Percentiles rank a stretch among this genome's conserved stretches.
Evolutionary conservation across 1,140 invertebrate species (phyloP).

Genomic region (Nixonia krombeini): DNA sequence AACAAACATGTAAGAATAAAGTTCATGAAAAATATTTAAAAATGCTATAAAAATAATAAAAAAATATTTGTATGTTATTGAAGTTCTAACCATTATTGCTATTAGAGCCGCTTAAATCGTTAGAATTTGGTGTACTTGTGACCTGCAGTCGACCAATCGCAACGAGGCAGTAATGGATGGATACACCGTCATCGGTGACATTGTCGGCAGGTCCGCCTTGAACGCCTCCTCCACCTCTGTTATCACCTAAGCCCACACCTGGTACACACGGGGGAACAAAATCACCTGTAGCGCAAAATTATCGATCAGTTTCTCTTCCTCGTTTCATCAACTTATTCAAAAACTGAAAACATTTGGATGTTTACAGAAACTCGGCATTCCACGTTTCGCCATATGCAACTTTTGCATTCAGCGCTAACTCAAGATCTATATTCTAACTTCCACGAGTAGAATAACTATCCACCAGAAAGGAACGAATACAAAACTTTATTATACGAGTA

Average conservation of each 20-base stretch:
- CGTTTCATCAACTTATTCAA: too few species aligned
- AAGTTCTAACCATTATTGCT: slow-evolving; percentile 76
- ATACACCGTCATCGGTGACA: slow-evolving; percentile 80
- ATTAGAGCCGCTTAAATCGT: slow-evolving; percentile 88
- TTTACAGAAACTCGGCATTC: too few species aligned
- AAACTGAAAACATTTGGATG: too few species aligned
- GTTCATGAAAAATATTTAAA: slow-evolving; percentile 2
- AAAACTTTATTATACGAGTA: too few species aligned
- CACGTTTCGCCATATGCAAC: too few species aligned
- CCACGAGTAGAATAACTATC: too few species aligned
- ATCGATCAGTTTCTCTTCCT: slow-evolving; percentile 19
- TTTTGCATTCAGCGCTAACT: too few species aligned
- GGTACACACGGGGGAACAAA: slow-evolving; percentile 70
- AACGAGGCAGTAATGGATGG: slow-evolving; percentile 95
- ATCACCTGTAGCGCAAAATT: slow-evolving; percentile 64
- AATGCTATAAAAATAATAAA: neutral
- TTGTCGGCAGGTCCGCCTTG: slow-evolving; percentile 83
- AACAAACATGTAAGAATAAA: too few species aligned
- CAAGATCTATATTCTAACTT: too few species aligned
- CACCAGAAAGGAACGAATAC: too few species aligned
- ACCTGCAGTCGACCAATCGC: slow-evolving; percentile 97
- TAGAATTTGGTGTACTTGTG: slow-evolving; percentile 94
- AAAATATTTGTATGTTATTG: too few species aligned
- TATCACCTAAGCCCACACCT: slow-evolving; percentile 69
- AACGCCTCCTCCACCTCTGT: slow-evolving; percentile 71